Evolutionary conservation across 2,113 vertebrate genomes (phyloP).

Genomic region (Jaculus jaculus): DNA sequence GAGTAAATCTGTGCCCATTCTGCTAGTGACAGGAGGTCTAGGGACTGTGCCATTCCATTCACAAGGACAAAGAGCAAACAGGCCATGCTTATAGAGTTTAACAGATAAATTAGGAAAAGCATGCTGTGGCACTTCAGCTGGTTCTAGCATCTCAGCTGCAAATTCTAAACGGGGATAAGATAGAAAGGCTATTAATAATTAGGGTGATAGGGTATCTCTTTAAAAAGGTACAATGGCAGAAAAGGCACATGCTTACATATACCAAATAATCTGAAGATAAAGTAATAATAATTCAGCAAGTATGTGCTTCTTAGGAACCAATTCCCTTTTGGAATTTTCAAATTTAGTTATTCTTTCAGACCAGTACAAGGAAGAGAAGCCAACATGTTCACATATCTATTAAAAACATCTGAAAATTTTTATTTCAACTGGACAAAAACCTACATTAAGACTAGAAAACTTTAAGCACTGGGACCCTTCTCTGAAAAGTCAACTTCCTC

Average conservation of each 20-base stretch:
- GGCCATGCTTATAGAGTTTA: constrained; percentile 1
- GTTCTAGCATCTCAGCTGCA: constrained; percentile 20
- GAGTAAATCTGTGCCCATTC: constrained; percentile 71
- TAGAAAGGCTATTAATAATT: constrained; percentile 35
- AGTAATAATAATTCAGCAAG: constrained; percentile 24
- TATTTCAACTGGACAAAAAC: background rate
- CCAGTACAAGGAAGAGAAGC: constrained; percentile 29
- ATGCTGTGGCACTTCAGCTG: constrained; percentile 50
- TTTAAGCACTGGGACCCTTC: constrained; percentile 84
- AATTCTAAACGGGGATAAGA: background rate
- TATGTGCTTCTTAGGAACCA: background rate
- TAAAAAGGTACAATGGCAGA: background rate
- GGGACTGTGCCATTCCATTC: constrained; percentile 25
- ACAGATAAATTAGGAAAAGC: constrained; percentile 41
- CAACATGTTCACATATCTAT: background rate
- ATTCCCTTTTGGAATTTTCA: background rate
- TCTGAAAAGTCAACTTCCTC: constrained; percentile 62
- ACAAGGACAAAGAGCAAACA: constrained; percentile 15
- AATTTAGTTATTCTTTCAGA: constrained; percentile 25
- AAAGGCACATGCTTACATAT: constrained; percentile 42
- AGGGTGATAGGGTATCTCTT: background rate
- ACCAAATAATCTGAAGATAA: constrained; percentile 29
- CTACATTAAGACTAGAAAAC: constrained; percentile 43
- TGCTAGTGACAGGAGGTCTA: constrained; percentile 56
- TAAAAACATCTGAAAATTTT: background rate